Evolutionary conservation across 2,113 vertebrate genomes (phyloP).

Genomic region (Brienomyrus longianalis): DNA sequence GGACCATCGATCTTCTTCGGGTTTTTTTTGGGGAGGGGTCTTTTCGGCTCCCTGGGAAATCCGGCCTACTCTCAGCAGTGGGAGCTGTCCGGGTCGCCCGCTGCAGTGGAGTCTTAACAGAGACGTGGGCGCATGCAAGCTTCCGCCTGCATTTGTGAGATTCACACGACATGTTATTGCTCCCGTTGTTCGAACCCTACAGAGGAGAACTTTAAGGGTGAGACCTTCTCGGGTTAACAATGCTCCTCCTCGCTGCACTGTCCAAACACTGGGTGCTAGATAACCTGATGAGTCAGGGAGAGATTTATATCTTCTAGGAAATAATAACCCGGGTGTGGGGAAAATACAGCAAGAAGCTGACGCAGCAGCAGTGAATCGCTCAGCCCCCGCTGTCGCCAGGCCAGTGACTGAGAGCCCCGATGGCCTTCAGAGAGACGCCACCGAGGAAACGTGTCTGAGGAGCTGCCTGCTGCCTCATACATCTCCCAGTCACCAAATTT

Average conservation of each 20-base stretch:
- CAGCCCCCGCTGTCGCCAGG: not conserved
- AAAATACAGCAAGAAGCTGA: not conserved
- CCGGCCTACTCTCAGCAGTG: not conserved
- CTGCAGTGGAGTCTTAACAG: not conserved
- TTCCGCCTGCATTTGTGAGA: not conserved
- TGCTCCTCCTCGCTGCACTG: not conserved
- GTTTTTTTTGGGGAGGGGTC: not conserved
- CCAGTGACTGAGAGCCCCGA: not conserved
- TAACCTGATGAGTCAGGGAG: not conserved
- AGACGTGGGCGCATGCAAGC: not conserved
- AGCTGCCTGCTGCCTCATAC: not conserved
- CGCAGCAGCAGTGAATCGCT: not conserved
- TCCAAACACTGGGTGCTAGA: not conserved
- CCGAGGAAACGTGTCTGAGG: not conserved
- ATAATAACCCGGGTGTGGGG: not conserved
- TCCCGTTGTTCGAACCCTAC: not conserved
- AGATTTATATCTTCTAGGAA: not conserved
- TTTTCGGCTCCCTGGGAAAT: not conserved
- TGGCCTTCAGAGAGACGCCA: not conserved
- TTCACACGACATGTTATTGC: not conserved
- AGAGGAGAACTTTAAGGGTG: not conserved
- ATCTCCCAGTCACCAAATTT: not conserved
- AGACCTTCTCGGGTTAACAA: not conserved
- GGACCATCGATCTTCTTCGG: not conserved
- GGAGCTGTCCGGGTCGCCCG: not conserved